Evolutionary conservation across 2,797 vertebrate genomes (phyloP).

Genomic region (Oreortyx pictus): DNA sequence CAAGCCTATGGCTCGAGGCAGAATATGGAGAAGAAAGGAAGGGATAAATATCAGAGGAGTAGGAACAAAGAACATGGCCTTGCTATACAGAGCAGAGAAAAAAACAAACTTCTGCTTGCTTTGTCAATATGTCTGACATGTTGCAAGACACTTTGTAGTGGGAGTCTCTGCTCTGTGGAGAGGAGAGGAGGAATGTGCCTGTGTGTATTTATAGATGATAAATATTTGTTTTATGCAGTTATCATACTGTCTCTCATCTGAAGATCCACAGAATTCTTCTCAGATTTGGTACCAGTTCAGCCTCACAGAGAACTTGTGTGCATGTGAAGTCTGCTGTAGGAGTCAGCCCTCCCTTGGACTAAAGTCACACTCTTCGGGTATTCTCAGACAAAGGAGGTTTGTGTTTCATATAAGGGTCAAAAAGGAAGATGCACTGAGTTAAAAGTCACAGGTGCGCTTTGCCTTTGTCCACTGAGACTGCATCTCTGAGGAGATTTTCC

Average conservation of each 20-base stretch:
- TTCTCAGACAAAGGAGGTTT: neutral
- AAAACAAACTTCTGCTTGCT: conserved; percentile 8
- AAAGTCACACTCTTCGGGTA: neutral
- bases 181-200: neutral
- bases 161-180: conserved; percentile 29
- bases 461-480: neutral
- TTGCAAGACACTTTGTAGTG: conserved; percentile 47
- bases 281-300: conserved; percentile 4
- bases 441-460: neutral
- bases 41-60: conserved; percentile 49
- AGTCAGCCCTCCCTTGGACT: neutral
- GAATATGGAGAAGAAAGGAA: conserved; percentile 68
- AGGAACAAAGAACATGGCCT: conserved; percentile 54
- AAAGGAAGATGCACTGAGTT: neutral
- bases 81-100: neutral
- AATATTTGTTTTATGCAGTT: conserved; percentile 45
- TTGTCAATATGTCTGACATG: conserved; percentile 36
- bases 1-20: conserved; percentile 70
- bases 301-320: neutral
- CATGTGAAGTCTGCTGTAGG: neutral
- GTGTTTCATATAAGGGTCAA: neutral
- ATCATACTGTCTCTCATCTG: conserved; percentile 9
- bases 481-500: neutral
- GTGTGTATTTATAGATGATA: conserved; percentile 50
- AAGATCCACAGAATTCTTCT: conserved; percentile 15